Percentiles rank a stretch among this genome's conserved stretches.
Conservation (phyloP, 1,140 invertebrate genomes). For the Eriosoma lanigerum region DNA sequence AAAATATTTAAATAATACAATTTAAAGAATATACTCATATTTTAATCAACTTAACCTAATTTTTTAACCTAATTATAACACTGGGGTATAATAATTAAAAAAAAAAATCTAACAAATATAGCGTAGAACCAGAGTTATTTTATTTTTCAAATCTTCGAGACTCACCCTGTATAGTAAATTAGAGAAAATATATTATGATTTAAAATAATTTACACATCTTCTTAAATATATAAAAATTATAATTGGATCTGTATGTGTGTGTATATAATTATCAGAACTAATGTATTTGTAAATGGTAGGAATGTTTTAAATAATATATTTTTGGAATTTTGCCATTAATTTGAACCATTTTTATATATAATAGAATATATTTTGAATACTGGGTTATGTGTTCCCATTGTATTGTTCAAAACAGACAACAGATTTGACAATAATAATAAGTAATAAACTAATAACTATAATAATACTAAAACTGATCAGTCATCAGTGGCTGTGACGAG, state of each 20-base stretch:
- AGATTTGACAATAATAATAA: slow-evolving; percentile 8
- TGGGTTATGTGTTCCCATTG: neutral
- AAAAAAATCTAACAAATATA: no score
- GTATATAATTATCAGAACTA: neutral
- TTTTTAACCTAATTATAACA: no score
- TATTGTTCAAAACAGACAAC: neutral
- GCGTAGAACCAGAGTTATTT: no score
- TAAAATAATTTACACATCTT: no score
- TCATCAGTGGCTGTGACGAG: neutral
- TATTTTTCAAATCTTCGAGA: no score
- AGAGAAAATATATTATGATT: no score
- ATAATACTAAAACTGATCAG: neutral
- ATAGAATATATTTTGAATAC: neutral
- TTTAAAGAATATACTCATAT: no score
- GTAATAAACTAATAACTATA: neutral
- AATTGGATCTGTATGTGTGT: neutral
- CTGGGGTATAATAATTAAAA: no score
- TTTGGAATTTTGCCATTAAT: slow-evolving; percentile 3
- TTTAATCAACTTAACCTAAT: no score
- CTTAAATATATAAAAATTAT: neutral
- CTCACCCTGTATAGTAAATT: no score
- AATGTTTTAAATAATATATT: slow-evolving; percentile 1
- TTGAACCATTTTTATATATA: neutral
- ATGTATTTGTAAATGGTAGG: neutral
- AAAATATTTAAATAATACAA: no score